Percentiles rank a stretch among this genome's conserved stretches.
These are phyloP conservation scores for Tyto alba DNA, from an alignment of 2,113 vertebrate species.

Conservation along the genomic window DNA sequence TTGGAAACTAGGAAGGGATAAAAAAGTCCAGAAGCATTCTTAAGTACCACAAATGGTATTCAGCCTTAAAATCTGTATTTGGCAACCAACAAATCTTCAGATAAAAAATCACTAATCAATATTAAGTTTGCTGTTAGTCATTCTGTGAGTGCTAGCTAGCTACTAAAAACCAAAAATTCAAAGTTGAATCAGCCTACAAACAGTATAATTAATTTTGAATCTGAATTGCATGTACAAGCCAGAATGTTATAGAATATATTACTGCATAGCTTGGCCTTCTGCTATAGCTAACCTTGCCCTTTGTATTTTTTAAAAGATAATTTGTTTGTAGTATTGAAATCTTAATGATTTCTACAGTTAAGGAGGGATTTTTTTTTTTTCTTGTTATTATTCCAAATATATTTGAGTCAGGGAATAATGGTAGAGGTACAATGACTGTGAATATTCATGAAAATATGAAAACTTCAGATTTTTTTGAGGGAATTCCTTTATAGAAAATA, in stretches of 20 bases:
- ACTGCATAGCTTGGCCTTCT: neutral
- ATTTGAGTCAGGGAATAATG: neutral
- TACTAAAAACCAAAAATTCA: neutral
- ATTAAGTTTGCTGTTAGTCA: neutral
- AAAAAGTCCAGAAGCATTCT: neutral
- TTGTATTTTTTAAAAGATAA: neutral
- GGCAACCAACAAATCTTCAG: neutral
- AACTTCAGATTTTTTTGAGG: neutral
- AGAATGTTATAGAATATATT: neutral
- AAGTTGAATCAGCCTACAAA: neutral
- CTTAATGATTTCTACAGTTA: neutral
- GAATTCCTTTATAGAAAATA: neutral
- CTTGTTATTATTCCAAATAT: neutral
- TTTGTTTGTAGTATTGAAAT: neutral
- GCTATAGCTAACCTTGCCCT: neutral
- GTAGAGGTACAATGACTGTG: neutral
- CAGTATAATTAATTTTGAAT: neutral
- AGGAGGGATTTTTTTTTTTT: neutral
- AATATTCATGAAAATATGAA: neutral
- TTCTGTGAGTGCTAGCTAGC: neutral
- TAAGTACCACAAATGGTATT: neutral
- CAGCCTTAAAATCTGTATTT: neutral
- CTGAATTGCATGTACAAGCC: neutral
- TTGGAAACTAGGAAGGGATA: neutral
- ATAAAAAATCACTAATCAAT: neutral